These are phyloP conservation scores for Leptinotarsa defecta DNA, from an alignment of 1,140 invertebrate species.

Conservation along the genomic window DNA sequence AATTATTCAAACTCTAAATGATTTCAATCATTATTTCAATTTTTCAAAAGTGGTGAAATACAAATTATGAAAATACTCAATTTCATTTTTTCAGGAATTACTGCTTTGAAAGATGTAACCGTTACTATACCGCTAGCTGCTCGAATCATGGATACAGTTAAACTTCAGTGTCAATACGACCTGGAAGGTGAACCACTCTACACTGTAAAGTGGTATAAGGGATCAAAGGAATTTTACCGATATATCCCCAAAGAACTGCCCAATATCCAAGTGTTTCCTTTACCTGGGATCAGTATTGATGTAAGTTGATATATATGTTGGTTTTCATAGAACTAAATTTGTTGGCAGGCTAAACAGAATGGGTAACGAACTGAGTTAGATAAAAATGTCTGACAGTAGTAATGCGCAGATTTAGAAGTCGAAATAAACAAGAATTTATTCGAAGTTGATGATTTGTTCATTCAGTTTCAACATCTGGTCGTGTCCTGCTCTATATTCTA, in stretches of 20 bases:
- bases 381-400: too few species aligned
- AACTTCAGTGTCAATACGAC: constrained; percentile 79
- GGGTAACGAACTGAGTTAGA: too few species aligned
- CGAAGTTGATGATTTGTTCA: too few species aligned
- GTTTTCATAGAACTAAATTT: constrained; percentile 25
- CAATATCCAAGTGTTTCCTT: constrained; percentile 68
- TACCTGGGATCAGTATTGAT: constrained; percentile 68
- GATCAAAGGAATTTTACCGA: constrained; percentile 75
- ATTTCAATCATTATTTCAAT: too few species aligned
- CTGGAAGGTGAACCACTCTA: constrained; percentile 76
- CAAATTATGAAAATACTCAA: neutral
- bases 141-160: constrained; percentile 70
- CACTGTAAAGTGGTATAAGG: constrained; percentile 84
- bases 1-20: too few species aligned
- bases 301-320: constrained; percentile 63
- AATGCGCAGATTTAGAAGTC: too few species aligned
- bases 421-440: too few species aligned
- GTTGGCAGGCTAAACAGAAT: too few species aligned
- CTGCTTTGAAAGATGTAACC: constrained; percentile 66
- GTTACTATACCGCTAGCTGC: constrained; percentile 75
- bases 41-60: too few species aligned
- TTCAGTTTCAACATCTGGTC: too few species aligned
- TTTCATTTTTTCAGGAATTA: constrained; percentile 59
- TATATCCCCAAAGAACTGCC: constrained; percentile 76
- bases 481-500: too few species aligned